phyloP scores from a whole-genome alignment of 2,797 vertebrate genomes.

The Phalloptychus januarius region DNA sequence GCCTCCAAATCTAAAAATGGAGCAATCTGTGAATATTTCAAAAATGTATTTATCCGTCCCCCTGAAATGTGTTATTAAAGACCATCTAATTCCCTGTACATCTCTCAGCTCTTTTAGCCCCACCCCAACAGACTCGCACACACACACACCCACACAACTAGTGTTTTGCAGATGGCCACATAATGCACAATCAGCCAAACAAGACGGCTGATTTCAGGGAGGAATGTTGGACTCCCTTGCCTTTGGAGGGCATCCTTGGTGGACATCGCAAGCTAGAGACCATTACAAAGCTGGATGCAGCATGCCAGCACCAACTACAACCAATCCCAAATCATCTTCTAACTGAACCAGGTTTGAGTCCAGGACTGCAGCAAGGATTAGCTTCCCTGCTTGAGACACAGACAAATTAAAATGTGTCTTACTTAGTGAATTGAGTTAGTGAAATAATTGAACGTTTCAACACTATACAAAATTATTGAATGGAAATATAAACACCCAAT shows the following conservation, averaged over 20 bases:
- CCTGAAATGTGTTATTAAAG: conserved; percentile 83
- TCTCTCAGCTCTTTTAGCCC: conserved; percentile 47
- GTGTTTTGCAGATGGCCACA: conserved; percentile 81
- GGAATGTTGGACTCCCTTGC: conserved; percentile 70
- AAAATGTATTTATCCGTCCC: conserved; percentile 75
- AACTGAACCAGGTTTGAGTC: conserved; percentile 43
- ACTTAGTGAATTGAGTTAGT: not conserved
- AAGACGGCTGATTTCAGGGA: conserved; percentile 79
- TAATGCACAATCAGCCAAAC: conserved; percentile 85
- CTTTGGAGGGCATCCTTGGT: conserved; percentile 72
- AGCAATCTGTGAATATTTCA: conserved; percentile 80
- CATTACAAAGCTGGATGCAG: conserved; percentile 46
- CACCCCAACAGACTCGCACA: conserved; percentile 33
- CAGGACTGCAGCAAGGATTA: conserved; percentile 27
- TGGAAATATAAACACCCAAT: not conserved
- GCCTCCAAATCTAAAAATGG: conserved; percentile 74
- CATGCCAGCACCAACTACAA: conserved; percentile 59
- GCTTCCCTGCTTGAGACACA: conserved; percentile 22
- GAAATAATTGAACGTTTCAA: not conserved
- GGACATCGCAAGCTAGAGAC: conserved; percentile 60
- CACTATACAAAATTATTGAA: not conserved
- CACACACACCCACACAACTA: conserved; percentile 19
- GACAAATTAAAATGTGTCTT: not conserved
- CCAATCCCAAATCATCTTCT: conserved; percentile 53
- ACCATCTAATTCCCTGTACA: conserved; percentile 71